Conservation (phyloP, 2,888 invertebrate species). For the Podabrus alpinus region DNA sequence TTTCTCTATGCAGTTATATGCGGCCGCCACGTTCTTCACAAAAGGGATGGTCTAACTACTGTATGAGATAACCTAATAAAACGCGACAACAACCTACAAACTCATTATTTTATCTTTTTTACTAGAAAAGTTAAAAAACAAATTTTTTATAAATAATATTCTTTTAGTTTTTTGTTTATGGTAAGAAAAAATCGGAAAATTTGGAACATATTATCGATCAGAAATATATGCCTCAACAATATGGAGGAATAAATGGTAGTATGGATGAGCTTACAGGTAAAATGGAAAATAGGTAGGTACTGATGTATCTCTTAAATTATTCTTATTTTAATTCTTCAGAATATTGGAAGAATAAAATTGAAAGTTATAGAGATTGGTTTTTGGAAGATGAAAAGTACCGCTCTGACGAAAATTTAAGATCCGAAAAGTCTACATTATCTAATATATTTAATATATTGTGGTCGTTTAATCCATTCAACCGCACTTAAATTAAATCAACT, state of each 20-base stretch:
- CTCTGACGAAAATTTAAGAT: neutral
- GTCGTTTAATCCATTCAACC: neutral
- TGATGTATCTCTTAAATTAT: neutral
- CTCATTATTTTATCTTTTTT: too few relatives aligned
- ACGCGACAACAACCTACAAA: too few relatives aligned
- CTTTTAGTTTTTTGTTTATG: neutral
- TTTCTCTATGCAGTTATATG: too few relatives aligned
- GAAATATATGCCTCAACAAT: neutral
- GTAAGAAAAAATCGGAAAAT: neutral
- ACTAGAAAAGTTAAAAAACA: too few relatives aligned
- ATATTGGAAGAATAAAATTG: slow-evolving; percentile 1
- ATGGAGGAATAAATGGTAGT: neutral
- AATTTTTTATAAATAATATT: neutral
- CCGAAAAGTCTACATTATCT: neutral
- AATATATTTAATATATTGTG: neutral
- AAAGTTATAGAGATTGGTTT: slow-evolving; percentile 2
- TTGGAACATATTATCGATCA: neutral
- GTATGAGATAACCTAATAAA: too few relatives aligned
- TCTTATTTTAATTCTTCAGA: neutral
- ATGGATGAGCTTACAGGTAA: neutral
- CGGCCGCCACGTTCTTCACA: too few relatives aligned
- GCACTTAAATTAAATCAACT: neutral
- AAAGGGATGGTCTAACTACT: too few relatives aligned
- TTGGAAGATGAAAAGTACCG: neutral
- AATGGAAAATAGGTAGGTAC: neutral